phyloP scores from a whole-genome alignment of 2,797 vertebrate genomes.

The Amblyopsis hoosieri region DNA sequence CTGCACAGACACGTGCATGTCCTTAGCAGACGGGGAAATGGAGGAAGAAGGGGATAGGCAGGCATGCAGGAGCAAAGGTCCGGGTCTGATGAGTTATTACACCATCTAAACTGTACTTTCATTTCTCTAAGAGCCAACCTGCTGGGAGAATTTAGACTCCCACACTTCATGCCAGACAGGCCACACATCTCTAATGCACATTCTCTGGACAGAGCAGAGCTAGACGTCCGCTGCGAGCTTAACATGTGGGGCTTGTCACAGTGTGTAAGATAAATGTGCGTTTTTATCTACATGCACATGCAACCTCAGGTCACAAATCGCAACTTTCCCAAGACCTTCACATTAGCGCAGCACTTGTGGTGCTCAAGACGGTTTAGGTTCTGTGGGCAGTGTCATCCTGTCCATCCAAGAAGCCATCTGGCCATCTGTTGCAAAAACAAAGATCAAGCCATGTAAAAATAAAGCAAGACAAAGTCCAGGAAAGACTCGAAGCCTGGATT shows the following conservation, averaged over 20 bases:
- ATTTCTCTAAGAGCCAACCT: conserved; percentile 39
- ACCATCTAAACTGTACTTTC: conserved; percentile 33
- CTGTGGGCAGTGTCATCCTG: conserved; percentile 30
- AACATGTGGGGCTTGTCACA: conserved; percentile 19
- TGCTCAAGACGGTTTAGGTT: conserved; percentile 19
- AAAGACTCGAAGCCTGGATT: conserved; percentile 33
- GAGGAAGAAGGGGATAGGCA: conserved; percentile 36
- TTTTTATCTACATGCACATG: conserved; percentile 20
- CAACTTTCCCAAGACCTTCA: conserved; percentile 39
- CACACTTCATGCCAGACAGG: conserved; percentile 49
- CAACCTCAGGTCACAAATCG: conserved; percentile 13
- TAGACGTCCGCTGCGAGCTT: conserved; percentile 28
- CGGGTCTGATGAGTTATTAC: conserved; percentile 60
- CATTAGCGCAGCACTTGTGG: neutral
- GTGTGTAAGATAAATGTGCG: conserved; percentile 48
- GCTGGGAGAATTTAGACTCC: conserved; percentile 35
- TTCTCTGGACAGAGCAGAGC: conserved; percentile 40
- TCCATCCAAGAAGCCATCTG: conserved; percentile 20
- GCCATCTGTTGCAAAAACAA: conserved; percentile 39
- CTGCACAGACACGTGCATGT: conserved; percentile 56
- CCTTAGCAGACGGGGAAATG: conserved; percentile 53
- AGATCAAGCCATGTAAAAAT: conserved; percentile 45
- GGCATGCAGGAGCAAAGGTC: conserved; percentile 52
- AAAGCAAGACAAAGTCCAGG: conserved; percentile 56
- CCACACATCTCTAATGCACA: conserved; percentile 33